phyloP scores from a whole-genome alignment of 1,140 invertebrate genomes.

The Cherax quadricarinatus region DNA sequence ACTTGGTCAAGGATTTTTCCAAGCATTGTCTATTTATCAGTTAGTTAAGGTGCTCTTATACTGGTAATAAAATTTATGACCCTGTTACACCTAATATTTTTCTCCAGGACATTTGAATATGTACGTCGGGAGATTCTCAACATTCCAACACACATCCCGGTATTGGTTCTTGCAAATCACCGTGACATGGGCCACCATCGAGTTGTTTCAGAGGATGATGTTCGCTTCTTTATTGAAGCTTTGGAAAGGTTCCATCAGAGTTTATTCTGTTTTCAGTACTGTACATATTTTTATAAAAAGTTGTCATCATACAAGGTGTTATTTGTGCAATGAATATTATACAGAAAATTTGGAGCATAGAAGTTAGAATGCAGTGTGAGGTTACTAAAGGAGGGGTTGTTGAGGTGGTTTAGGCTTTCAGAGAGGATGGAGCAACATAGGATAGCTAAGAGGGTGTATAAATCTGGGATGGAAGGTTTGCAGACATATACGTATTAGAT shows the following conservation, averaged over 20 bases:
- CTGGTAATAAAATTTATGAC: too few relatives aligned
- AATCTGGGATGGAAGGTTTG: too few relatives aligned
- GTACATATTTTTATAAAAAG: background rate
- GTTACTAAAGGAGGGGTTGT: background rate
- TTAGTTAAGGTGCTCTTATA: too few relatives aligned
- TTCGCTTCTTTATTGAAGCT: constrained; percentile 66
- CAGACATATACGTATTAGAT: too few relatives aligned
- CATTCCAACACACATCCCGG: constrained; percentile 91
- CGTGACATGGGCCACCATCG: constrained; percentile 97
- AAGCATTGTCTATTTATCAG: too few relatives aligned
- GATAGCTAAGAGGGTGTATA: too few relatives aligned
- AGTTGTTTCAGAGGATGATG: constrained; percentile 82
- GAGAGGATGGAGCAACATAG: too few relatives aligned
- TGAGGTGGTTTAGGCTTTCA: too few relatives aligned
- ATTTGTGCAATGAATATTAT: too few relatives aligned
- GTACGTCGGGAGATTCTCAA: constrained; percentile 91
- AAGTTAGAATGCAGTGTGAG: background rate
- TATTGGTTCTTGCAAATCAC: constrained; percentile 95
- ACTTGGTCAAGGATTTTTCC: too few relatives aligned
- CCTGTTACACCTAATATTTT: background rate
- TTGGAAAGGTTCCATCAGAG: constrained; percentile 74
- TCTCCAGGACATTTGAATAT: constrained; percentile 93
- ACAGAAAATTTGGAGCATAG: background rate
- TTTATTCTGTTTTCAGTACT: background rate
- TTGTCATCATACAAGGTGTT: background rate